Base-by-base conservation (phyloP, 2,888 invertebrate genomes). In the Sphinx pinastri region DNA sequence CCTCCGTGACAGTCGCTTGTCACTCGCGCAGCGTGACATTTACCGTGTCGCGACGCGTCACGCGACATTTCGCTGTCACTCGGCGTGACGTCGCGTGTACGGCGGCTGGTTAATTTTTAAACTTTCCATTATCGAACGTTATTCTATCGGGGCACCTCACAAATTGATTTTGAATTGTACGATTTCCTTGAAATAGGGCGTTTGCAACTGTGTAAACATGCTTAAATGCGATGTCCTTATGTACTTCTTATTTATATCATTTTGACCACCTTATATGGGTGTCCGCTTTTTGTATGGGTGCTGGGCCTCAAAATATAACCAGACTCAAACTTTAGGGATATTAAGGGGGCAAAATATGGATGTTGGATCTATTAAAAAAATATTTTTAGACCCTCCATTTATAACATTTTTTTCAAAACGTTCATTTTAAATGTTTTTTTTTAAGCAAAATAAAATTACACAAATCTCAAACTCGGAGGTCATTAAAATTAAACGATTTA, bases 71-170 rank as follows among this genome's bases (percentile, higher is more conserved):
- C 74, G 80, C 81, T 82, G 89, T 87, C 88, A 86, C 84, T 81
- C 83, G 76, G 72, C 77, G 84, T 86, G 89, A 88, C 91, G 79
- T 90, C 89, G 89, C 90, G 89, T 89, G 91, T 76, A 68, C 71
- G 70, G 75, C 68, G 52, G 73, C 73, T 78, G 78, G 82, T 91
- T 81, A 88, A 92, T 90, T 88, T 88, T 92, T 92, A 88, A 91
- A 87, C 80, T 85, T 88, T 89, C 88, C 81, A 91, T 91, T 91
- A 91, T 86, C 84, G 84, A 84, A 76, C 81, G 84, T 86, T 55
- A 19, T 19, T 55, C 55, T 85, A 82, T 79, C 75, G 75, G 70
- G 77, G 80, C 82, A 78, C 81, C 75, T 71, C 71, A 73, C 68
- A 78, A 84, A 85, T 84, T 83, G 81, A 81, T 81, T 85, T 83